Evolutionary conservation across 2,888 invertebrate species (phyloP).

Genomic region (Netelia virgata): DNA sequence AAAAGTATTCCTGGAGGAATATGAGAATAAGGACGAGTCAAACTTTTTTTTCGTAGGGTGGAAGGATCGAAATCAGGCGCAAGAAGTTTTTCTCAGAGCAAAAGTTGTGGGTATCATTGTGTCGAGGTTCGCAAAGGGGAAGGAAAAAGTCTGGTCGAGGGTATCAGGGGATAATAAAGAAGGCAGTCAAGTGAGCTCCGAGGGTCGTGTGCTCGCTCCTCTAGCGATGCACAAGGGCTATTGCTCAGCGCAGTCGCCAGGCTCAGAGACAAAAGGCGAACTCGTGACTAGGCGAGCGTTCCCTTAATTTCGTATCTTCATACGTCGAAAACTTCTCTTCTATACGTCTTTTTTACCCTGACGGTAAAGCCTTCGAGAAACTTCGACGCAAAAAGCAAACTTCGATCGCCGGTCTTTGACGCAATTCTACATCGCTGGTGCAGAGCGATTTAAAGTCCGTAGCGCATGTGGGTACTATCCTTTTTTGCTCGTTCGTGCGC

Average conservation of each 20-base stretch:
- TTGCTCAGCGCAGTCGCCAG: conserved; percentile 49
- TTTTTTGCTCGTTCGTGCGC: background rate
- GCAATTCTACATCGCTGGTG: background rate
- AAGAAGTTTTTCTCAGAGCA: conserved; percentile 76
- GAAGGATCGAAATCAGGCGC: conserved; percentile 80
- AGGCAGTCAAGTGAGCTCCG: conserved; percentile 44
- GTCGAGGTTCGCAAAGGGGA: conserved; percentile 70
- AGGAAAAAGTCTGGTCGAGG: conserved; percentile 39
- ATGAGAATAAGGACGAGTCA: conserved; percentile 68
- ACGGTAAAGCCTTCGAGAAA: conserved; percentile 71
- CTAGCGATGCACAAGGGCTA: conserved; percentile 73
- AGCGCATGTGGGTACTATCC: no score
- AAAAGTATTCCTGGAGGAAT: conserved; percentile 49
- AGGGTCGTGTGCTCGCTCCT: conserved; percentile 67
- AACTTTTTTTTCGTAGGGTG: conserved; percentile 67
- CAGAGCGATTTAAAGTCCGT: background rate
- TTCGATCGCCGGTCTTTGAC: conserved; percentile 21
- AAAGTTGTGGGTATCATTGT: conserved; percentile 76
- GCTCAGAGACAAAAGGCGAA: conserved; percentile 73
- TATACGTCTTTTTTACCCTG: conserved; percentile 46
- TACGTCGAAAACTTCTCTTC: conserved; percentile 38
- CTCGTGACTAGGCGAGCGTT: background rate
- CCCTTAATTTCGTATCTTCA: background rate
- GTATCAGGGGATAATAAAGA: conserved; percentile 31
- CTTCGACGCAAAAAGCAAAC: conserved; percentile 38